Percentiles rank a stretch among this genome's conserved stretches.
These are phyloP conservation scores for Actinia tenebrosa DNA, from an alignment of 64 coral and sea anemone genomes.

Conservation along the genomic window DNA sequence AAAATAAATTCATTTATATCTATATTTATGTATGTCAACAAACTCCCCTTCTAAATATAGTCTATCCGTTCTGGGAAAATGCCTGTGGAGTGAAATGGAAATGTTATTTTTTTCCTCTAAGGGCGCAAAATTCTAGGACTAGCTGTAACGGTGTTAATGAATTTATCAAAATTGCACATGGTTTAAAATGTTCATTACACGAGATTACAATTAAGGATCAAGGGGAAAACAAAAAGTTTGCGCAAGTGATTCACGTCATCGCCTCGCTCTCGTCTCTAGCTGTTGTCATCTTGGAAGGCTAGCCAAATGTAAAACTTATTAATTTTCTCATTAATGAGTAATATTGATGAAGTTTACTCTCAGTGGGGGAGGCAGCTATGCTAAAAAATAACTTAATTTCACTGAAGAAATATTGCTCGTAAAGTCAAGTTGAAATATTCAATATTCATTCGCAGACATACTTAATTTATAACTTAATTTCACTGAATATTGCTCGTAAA, in stretches of 20 bases:
- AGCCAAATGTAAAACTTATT: background rate
- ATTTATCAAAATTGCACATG: background rate
- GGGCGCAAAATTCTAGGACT: background rate
- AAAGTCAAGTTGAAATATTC: background rate
- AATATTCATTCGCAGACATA: background rate
- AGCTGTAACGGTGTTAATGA: background rate
- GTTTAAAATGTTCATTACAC: background rate
- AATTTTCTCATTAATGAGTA: background rate
- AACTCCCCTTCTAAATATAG: background rate
- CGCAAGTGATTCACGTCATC: background rate
- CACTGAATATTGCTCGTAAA: background rate
- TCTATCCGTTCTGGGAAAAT: slow-evolving; percentile 22
- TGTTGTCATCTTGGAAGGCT: background rate
- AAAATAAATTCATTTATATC: background rate
- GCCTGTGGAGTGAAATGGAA: background rate
- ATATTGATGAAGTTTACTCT: background rate
- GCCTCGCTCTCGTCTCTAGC: background rate
- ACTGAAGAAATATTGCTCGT: background rate
- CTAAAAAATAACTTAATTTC: background rate
- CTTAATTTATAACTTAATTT: background rate
- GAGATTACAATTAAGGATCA: background rate
- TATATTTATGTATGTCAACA: slow-evolving; percentile 15
- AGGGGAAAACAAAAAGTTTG: background rate
- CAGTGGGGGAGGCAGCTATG: background rate
- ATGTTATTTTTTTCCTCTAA: background rate